phyloP scores from a whole-genome alignment of 2,797 vertebrate genomes.

The Eutrigla gurnardus region DNA sequence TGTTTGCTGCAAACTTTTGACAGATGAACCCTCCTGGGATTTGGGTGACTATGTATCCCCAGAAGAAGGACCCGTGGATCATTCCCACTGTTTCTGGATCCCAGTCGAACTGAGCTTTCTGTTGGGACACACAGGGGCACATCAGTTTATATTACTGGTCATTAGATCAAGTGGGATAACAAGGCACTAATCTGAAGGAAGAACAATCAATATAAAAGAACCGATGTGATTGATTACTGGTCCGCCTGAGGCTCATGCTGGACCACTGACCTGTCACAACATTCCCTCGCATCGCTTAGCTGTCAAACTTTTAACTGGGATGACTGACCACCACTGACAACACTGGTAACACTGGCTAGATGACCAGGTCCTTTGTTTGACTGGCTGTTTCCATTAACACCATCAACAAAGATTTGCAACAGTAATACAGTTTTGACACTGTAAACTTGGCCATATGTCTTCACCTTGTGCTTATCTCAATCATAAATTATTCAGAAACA shows the following conservation, averaged over 20 bases:
- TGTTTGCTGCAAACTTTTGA: constrained; percentile 96
- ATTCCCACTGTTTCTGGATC: constrained; percentile 95
- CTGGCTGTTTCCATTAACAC: neutral
- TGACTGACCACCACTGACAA: neutral
- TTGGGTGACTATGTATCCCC: constrained; percentile 97
- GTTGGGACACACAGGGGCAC: constrained; percentile 31
- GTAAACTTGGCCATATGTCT: too few relatives aligned
- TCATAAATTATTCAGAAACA: neutral
- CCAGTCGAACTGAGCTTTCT: constrained; percentile 94
- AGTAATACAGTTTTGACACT: neutral
- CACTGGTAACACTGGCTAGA: neutral
- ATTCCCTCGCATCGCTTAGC: neutral
- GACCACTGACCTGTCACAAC: constrained; percentile 25
- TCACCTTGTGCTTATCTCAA: neutral
- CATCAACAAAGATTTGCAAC: neutral
- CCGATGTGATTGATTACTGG: neutral
- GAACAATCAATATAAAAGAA: neutral
- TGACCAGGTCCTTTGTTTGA: neutral
- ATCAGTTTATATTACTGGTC: too few relatives aligned
- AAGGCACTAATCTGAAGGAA: neutral
- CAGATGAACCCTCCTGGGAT: constrained; percentile 96
- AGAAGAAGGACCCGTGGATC: constrained; percentile 97
- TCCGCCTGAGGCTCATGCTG: neutral
- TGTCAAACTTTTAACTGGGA: neutral
- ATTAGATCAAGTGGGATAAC: neutral